A percentile compares a stretch with the other conserved stretches of the same genome.
phyloP scores from a whole-genome alignment of 2,888 invertebrate genomes.

The Limenitis camilla region DNA sequence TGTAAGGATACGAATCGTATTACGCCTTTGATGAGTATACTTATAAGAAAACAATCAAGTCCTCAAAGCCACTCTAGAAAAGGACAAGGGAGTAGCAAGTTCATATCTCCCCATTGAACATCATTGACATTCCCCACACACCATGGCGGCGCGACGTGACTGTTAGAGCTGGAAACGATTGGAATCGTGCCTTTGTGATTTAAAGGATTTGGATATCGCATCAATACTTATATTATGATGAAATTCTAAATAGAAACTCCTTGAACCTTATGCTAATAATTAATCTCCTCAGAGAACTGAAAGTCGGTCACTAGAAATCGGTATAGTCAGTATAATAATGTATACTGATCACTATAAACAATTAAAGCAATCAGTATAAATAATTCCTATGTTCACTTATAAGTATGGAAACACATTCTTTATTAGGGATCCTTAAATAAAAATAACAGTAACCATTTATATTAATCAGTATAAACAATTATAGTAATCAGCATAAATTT shows the following conservation, averaged over 20 bases:
- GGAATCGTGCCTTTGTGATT: constrained; percentile 15
- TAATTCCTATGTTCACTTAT: too few relatives aligned
- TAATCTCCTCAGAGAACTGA: neutral
- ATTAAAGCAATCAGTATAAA: too few relatives aligned
- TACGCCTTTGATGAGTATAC: neutral
- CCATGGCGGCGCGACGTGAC: constrained; percentile 8
- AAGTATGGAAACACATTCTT: too few relatives aligned
- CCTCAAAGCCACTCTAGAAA: neutral
- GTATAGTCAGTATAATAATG: too few relatives aligned
- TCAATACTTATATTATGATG: neutral
- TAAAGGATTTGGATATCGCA: constrained; percentile 8
- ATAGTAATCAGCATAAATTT: too few relatives aligned
- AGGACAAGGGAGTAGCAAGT: neutral
- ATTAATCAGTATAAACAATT: too few relatives aligned
- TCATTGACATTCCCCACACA: constrained; percentile 13
- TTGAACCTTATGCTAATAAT: neutral
- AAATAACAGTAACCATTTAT: too few relatives aligned
- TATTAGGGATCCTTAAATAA: too few relatives aligned
- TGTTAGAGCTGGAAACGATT: constrained; percentile 13
- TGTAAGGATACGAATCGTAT: too few relatives aligned
- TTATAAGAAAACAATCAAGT: neutral
- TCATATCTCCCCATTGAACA: constrained; percentile 1
- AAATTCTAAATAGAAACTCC: neutral
- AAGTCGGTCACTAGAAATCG: too few relatives aligned
- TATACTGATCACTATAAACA: too few relatives aligned